A percentile compares a stretch with the other conserved stretches of the same genome.
phyloP scores from a whole-genome alignment of 2,113 vertebrate genomes.

The Colaptes auratus region DNA sequence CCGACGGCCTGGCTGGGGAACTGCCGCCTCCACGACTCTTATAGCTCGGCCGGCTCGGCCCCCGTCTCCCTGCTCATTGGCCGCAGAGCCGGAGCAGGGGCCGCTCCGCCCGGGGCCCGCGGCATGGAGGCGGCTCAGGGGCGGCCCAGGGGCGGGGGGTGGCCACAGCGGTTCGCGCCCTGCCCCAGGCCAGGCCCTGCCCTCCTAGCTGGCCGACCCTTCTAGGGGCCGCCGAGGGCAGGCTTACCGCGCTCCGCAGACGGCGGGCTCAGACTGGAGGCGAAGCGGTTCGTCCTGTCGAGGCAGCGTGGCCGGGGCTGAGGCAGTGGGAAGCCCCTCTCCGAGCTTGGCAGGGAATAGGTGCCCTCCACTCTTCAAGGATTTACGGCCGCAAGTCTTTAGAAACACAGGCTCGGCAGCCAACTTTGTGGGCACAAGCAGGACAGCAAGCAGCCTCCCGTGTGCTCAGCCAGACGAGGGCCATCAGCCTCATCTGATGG shows the following conservation, averaged over 20 bases:
- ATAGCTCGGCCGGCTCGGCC: conserved; percentile 2
- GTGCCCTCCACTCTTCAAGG: rapidly evolving
- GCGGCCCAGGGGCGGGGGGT: neutral
- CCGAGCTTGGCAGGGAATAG: neutral
- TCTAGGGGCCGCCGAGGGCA: too few relatives aligned
- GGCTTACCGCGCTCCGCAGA: rapidly evolving
- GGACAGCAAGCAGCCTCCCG: rapidly evolving
- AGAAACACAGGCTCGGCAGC: rapidly evolving
- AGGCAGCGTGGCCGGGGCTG: rapidly evolving
- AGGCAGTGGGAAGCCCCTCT: neutral
- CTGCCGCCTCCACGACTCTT: conserved; percentile 5
- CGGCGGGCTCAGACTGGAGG: rapidly evolving
- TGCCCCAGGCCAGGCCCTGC: neutral
- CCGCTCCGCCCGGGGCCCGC: neutral
- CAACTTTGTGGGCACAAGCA: rapidly evolving
- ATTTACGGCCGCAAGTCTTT: rapidly evolving
- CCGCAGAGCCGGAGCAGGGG: neutral
- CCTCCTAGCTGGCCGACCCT: too few relatives aligned
- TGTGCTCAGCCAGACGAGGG: rapidly evolving
- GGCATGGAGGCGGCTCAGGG: neutral
- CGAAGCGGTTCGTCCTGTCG: rapidly evolving
- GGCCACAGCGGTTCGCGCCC: neutral
- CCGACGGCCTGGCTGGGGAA: neutral
- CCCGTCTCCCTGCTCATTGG: conserved; percentile 10
- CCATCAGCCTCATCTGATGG: rapidly evolving